Evolutionary conservation across 1,140 invertebrate species (phyloP).

Genomic region (Lanistes nyassanus): DNA sequence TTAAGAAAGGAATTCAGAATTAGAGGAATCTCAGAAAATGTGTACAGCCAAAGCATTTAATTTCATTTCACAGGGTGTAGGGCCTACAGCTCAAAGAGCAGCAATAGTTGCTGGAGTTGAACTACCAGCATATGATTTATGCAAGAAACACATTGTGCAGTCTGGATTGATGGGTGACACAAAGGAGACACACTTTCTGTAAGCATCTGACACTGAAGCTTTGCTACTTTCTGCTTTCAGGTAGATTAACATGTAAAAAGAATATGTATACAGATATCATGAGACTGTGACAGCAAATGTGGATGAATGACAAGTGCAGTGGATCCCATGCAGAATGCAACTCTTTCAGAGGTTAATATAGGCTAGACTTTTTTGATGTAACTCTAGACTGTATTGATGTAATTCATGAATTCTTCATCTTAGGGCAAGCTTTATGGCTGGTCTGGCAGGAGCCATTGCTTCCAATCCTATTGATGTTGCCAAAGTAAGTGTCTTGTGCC

Average conservation of each 20-base stretch:
- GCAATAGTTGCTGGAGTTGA: slow-evolving; percentile 93
- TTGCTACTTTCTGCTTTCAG: too few species aligned
- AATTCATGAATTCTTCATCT: slow-evolving; percentile 8
- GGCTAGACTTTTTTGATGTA: too few species aligned
- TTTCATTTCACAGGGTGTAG: slow-evolving; percentile 77
- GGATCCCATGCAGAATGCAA: too few species aligned
- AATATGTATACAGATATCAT: too few species aligned
- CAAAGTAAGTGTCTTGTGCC: slow-evolving; percentile 49
- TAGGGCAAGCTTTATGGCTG: slow-evolving; percentile 64
- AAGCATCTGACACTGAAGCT: too few species aligned
- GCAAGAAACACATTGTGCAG: slow-evolving; percentile 81
- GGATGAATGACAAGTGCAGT: too few species aligned
- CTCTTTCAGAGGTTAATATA: too few species aligned
- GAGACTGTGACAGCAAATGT: too few species aligned
- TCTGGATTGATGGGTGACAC: slow-evolving; percentile 78
- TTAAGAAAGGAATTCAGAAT: too few species aligned
- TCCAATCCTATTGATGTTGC: slow-evolving; percentile 66
- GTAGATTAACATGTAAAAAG: too few species aligned
- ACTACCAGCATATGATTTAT: slow-evolving; percentile 92
- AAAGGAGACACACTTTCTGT: slow-evolving; percentile 87
- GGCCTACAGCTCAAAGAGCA: slow-evolving; percentile 89
- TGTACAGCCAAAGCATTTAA: background rate
- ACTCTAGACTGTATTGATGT: too few species aligned
- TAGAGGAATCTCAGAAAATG: too few species aligned
- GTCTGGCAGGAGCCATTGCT: slow-evolving; percentile 61